Evolutionary conservation across 2,888 invertebrate genomes (phyloP), one percentile per base, ranked within the genome.

Genomic region (Dicranocentrus wangi): DNA sequence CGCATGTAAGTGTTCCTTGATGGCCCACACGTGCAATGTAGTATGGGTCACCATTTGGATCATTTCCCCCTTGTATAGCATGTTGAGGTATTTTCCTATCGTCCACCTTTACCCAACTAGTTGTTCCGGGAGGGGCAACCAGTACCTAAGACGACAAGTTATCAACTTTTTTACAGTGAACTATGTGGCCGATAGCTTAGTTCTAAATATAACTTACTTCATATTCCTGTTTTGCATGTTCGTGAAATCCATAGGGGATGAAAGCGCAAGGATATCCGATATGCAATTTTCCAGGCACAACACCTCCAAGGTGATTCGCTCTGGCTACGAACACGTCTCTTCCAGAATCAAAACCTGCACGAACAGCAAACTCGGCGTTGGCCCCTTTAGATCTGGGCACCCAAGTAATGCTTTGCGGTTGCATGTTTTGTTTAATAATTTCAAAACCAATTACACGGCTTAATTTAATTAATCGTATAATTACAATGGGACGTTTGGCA

Each of bases 221-320:
- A 47, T 83, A 82, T 10, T 80, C 21, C 0, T 39, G 42, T 5
- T 27, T 32, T 27, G 75, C 8, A 39, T 76, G 65, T 51, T 84
- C 84, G 17, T 68, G 19, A 61, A 66, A 65, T 15, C 73, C 66
- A 53, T 71, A 82, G 0, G 85, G 81, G 47, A 85, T 85, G 80
- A 82, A 85, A n/a, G 72, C 78, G 19, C 65, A 28, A 17, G 43
- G 17, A 58, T 83, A 82, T 10, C 42, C 53, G 10, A 71, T 69
- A 32, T 81, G 78, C 2, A 84, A 60, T 43, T 83, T 83, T 5
- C 83, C 83, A 2, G 83, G 83, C 53, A 84, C 73, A 0, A 78
- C 43, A 8, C 71, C 17, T 10, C 81, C 75, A 28, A 65, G 68
- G 25, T 81, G 81, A 27, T 82, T 43, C 53, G 85, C 84, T 1